phyloP scores from a whole-genome alignment of 2,888 invertebrate genomes.

The Mesorhabditis spiculigera region DNA sequence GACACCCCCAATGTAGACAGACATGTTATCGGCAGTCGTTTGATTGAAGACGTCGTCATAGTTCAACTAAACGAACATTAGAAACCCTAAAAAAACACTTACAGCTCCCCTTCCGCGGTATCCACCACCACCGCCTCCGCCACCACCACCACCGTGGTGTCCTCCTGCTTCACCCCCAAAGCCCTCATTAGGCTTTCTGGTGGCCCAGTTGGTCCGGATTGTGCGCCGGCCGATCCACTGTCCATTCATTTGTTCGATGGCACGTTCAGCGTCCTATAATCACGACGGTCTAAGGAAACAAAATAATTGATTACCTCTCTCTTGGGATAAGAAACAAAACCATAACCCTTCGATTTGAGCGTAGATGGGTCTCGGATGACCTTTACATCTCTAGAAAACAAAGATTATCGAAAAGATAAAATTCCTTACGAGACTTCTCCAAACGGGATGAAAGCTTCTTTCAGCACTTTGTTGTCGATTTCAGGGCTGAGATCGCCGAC shows the following conservation, averaged over 20 bases:
- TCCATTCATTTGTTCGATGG: slow-evolving; percentile 97
- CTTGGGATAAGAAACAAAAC: slow-evolving; percentile 97
- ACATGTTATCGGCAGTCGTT: slow-evolving; percentile 94
- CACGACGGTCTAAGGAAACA: too few relatives aligned
- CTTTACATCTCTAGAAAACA: slow-evolving; percentile 76
- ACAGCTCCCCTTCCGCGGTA: not conserved
- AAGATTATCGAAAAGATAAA: slow-evolving; percentile 5
- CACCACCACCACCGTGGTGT: slow-evolving; percentile 16
- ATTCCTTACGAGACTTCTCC: slow-evolving; percentile 84
- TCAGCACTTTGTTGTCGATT: slow-evolving; percentile 93
- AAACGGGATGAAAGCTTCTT: slow-evolving; percentile 95
- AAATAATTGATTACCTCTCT: slow-evolving; percentile 70
- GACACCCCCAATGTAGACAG: slow-evolving; percentile 96
- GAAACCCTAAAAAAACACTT: slow-evolving; percentile 59
- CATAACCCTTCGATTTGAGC: slow-evolving; percentile 97
- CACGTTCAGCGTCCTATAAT: slow-evolving; percentile 84
- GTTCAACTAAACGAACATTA: slow-evolving; percentile 63
- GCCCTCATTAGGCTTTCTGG: slow-evolving; percentile 76
- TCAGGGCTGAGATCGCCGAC: slow-evolving; percentile 98
- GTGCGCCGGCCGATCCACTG: slow-evolving; percentile 95
- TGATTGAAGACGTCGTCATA: slow-evolving; percentile 97
- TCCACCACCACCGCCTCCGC: slow-evolving; percentile 12
- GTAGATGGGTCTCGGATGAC: slow-evolving; percentile 98
- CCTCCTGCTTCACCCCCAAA: slow-evolving; percentile 28
- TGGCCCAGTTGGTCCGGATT: slow-evolving; percentile 99